Base-by-base conservation (phyloP, 2,888 invertebrate species). In the Portevinia maculata region DNA sequence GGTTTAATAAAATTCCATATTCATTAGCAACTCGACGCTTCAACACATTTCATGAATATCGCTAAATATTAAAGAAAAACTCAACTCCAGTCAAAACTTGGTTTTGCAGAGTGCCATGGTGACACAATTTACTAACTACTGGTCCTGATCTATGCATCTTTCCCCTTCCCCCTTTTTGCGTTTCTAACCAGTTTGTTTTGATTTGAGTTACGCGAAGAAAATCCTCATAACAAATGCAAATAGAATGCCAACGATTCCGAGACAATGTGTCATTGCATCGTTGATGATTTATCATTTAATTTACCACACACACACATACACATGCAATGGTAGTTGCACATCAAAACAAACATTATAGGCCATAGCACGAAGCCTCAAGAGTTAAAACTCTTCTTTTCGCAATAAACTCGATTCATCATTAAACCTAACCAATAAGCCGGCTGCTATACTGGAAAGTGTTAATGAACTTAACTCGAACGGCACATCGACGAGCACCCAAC, bases 391-490 rank as follows among this genome's bases (percentile, higher is more conserved):
- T 50, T 67, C 32, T 46, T 69, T 78, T 79, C 53, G 74, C 65
- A 79, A 74, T 15, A 59, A 55, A 69, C 57, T 50, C 57, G 69
- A 69, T 75, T 75, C 50, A 75, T 79, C 69, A 57, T 60, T 67
- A 74, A 73, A 69, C 24, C 53, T 21, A 28, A 44, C 41, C 50
- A 17, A 3, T 19, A 52, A 62, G 67, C 67, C 55, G 60, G 28
- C 34, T 30, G 53, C 37, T 30, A 13, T 59, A 71, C 65, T 70
- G 76, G 76, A 65, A 81, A 81, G 81, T 81, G 81, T 70, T 81
- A 76, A 81, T 81, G 81, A 81, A 81, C 81, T 81, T 81, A 81
- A 70, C 75, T 81, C 41, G 57, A 50, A 62, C 41, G 55, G 37
- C 30, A 50, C 41, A 46, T 24, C 48, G 19, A 53, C 39, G 65